A percentile compares a stretch with the other conserved stretches of the same genome.
phyloP scores from a whole-genome alignment of 2,888 invertebrate species.

The Drosophila suboccidentalis region DNA sequence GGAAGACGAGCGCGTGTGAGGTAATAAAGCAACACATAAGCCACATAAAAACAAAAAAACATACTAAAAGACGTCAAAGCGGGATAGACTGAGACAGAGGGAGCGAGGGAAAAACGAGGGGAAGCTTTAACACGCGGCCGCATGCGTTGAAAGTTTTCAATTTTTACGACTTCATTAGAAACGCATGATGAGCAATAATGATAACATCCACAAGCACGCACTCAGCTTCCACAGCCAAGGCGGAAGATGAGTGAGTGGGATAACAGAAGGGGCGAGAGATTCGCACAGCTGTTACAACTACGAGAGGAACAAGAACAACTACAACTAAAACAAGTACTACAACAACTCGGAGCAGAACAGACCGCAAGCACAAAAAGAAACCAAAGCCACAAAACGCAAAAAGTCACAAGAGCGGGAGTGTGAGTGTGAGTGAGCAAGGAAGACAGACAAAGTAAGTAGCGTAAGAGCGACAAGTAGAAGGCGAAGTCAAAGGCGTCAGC shows the following conservation, averaged over 20 bases:
- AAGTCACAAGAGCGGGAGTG: conserved; percentile 12
- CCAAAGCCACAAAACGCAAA: conserved; percentile 25
- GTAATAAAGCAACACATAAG: conserved; percentile 58
- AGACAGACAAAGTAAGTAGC: background rate
- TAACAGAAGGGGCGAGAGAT: conserved; percentile 21
- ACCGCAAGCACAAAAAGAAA: conserved; percentile 37
- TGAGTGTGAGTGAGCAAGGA: background rate
- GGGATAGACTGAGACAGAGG: background rate
- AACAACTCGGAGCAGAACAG: background rate
- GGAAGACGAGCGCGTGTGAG: conserved; percentile 34
- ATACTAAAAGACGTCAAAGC: conserved; percentile 10
- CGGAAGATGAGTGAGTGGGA: conserved; percentile 5
- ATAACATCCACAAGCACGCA: conserved; percentile 41
- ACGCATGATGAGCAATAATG: conserved; percentile 80
- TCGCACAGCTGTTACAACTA: conserved; percentile 51
- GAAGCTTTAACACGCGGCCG: conserved; percentile 35
- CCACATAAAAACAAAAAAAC: conserved; percentile 29
- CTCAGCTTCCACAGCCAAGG: background rate
- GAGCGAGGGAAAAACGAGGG: background rate
- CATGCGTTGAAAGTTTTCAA: conserved; percentile 75
- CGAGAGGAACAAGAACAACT: conserved; percentile 33
- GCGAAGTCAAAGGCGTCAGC: conserved; percentile 35
- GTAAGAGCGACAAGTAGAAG: conserved; percentile 21
- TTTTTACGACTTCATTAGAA: conserved; percentile 82
- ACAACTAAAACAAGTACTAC: background rate